These are phyloP conservation scores for Manis crassicaudata DNA, from an alignment of 2,797 vertebrate species.

Conservation along the genomic window DNA sequence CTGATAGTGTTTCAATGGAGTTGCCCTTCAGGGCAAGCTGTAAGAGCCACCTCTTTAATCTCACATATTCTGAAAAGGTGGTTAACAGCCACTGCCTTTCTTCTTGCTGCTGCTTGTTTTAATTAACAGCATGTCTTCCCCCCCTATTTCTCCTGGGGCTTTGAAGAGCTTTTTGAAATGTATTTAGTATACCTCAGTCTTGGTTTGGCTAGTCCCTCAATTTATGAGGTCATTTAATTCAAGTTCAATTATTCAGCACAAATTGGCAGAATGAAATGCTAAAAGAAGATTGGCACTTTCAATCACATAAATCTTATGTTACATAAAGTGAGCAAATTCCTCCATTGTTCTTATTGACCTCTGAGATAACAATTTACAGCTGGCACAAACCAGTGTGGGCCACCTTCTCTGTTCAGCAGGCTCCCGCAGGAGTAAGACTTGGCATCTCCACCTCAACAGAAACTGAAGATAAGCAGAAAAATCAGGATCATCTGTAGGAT, in stretches of 20 bases:
- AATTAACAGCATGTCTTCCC: constrained; percentile 67
- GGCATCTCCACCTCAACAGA: neutral
- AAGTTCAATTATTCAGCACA: constrained; percentile 76
- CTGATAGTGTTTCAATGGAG: constrained; percentile 5
- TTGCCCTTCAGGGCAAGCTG: constrained; percentile 20
- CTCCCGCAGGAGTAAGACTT: neutral
- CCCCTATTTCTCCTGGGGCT: constrained; percentile 51
- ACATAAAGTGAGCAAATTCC: constrained; percentile 69
- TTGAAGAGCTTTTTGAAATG: constrained; percentile 65
- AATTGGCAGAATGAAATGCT: constrained; percentile 71
- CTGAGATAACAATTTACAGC: constrained; percentile 59
- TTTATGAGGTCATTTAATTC: constrained; percentile 74
- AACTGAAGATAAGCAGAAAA: neutral
- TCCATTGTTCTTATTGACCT: constrained; percentile 65
- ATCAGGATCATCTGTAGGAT: neutral
- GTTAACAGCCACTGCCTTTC: constrained; percentile 34
- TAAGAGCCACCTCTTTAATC: constrained; percentile 16
- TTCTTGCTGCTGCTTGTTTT: constrained; percentile 67
- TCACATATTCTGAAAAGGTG: constrained; percentile 47
- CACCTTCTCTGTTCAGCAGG: neutral
- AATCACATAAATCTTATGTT: constrained; percentile 66
- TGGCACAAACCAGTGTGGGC: constrained; percentile 2
- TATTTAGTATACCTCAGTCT: constrained; percentile 67
- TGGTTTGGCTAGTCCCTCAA: constrained; percentile 62
- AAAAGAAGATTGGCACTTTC: constrained; percentile 71